Evolutionary conservation across 2,888 invertebrate species (phyloP), one percentile per base, ranked within the genome.

Genomic region (Thymelicus sylvestris): DNA sequence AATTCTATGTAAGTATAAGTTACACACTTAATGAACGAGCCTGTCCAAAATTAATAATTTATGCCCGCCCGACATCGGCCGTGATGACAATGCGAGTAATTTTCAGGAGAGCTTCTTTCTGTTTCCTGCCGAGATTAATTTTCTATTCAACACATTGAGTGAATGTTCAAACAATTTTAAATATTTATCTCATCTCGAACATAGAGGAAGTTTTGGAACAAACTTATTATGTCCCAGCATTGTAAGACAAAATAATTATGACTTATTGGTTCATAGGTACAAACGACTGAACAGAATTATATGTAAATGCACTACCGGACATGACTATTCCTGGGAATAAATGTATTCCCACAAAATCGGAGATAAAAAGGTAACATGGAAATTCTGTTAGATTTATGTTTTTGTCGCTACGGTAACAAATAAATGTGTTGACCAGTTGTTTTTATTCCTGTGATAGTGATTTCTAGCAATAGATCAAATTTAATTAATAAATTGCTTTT

Each of bases 31-130:
- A 55, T 55, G 6, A 39, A 59, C 13, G 39, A 39, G 7, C 38
- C 24, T 61, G 31, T 24, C 63, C n/a, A 19, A 67, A 60, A 60
- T 70, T 70, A 70, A 70, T 70, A 60, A 70, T 65, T 70, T 64
- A 70, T 70, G 69, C 76, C 78, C 77, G 80, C 78, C 66, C 31
- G 78, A 74, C 79, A 75, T 76, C 78, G 77, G 74, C 76, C 74
- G 68, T 73, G 74, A 75, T 77, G 76, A 85, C 83, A 85, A 85
- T 81, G 81, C 81, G 79, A 82, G 78, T 83, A 81, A 87, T 86
- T 83, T 86, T 81, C 82, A 75, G 79, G 76, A 79, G 78, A 83
- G 84, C 82, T 77, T 82, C 80, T 78, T 66, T 80, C 77, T 80
- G 77, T 69, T 65, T 69, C 69, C 69, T 80, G 77, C 76, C 79